These are phyloP conservation scores for Cephalotes varians DNA, from an alignment of 2,888 invertebrate species.

Conservation along the genomic window DNA sequence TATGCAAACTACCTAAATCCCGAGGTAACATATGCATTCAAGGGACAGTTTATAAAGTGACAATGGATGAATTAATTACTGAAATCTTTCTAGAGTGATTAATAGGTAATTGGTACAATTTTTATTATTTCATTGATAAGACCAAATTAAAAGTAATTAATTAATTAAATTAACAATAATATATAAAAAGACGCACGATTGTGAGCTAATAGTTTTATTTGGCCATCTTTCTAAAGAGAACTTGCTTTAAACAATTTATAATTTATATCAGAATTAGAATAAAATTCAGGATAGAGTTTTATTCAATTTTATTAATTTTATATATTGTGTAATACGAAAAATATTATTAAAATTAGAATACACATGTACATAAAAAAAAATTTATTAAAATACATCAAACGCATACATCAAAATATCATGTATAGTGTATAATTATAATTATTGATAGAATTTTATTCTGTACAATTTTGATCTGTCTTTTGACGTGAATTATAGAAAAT, in stretches of 20 bases:
- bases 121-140: not conserved
- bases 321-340: not conserved
- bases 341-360: not conserved
- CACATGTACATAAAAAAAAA: not conserved
- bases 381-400: too few species aligned
- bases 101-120: not conserved
- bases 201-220: not conserved
- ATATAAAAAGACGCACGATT: not conserved
- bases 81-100: not conserved
- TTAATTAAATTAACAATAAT: not conserved
- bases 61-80: conserved; percentile 7
- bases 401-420: not conserved
- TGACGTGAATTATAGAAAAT: not conserved
- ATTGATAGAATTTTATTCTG: not conserved
- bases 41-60: not conserved
- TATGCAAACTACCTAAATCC: conserved; percentile 28
- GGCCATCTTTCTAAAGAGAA: not conserved
- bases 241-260: not conserved
- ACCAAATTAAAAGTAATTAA: not conserved
- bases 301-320: not conserved
- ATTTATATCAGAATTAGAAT: not conserved
- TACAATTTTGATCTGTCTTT: too few species aligned
- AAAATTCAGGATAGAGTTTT: not conserved
- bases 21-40: conserved; percentile 10
- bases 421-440: not conserved